Base-by-base conservation (phyloP, 2,888 invertebrate genomes). In the Harpalus rubripes region DNA sequence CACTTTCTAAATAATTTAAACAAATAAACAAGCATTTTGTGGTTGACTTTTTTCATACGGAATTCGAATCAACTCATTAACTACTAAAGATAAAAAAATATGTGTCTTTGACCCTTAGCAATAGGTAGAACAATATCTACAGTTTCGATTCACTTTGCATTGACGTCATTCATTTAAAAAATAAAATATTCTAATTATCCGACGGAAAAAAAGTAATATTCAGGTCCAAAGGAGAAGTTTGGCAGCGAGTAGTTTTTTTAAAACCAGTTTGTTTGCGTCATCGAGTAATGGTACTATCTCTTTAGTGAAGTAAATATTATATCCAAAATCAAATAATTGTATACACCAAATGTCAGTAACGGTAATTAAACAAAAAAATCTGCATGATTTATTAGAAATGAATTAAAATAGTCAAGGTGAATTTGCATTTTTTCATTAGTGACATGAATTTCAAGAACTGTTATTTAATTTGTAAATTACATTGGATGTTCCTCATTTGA, bases 251-350 rank as follows among this genome's bases (percentile, higher is more conserved):
- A 41, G 41, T 18, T 39, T 72, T 68, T 74, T 44, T 18, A 10
- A 74, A 74, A 74, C 72, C 72, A 44, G 72, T 74, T 74, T 10
- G 41, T 6, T 10, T 74, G 44, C 68, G 68, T 68, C 68, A 68
- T 15, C 10, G 1, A 10, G 15, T 39, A 26, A 65, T n/a, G 1
- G 8, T 7, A 10, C 44, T 10, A 8, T 10, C 12, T 52, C 12
- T 12, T 12, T 4, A 2, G 8, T 12, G 44, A n/a, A n/a, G n/a
- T n/a, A n/a, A n/a, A n/a, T 10, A 8, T 52, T 52, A 52, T 52
- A 12, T 52, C 44, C 44, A 8, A 12, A 52, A 52, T 52, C 59
- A 59, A 2, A 59, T 59, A 59, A 6, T 15, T 59, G 15, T 59
- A 12, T 16, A 59, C 59, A 59, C 8, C 1, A 52, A 52, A 52